phyloP scores from a whole-genome alignment of 1,140 invertebrate genomes.

The Euura saliciscinereae region DNA sequence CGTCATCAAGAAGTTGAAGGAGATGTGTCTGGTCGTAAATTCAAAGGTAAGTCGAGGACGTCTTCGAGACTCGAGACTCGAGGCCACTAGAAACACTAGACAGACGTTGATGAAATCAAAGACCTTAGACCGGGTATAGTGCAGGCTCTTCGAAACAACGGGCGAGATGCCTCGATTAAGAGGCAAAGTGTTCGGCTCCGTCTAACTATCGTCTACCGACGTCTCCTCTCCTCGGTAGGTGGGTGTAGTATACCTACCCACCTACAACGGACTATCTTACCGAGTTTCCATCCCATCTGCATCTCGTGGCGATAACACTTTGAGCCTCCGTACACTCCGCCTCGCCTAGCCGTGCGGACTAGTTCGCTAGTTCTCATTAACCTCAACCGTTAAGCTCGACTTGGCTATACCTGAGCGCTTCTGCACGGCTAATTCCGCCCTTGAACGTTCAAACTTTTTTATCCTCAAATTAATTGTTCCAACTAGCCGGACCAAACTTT shows the following conservation, averaged over 20 bases:
- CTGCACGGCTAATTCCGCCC: neutral
- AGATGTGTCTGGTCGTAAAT: slow-evolving; percentile 73
- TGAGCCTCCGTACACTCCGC: neutral
- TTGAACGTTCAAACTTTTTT: neutral
- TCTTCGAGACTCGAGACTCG: neutral
- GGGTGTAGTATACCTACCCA: too few relatives aligned
- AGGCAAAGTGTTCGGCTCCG: neutral
- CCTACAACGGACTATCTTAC: neutral
- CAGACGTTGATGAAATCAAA: neutral
- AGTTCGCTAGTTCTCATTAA: neutral
- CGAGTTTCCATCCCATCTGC: neutral
- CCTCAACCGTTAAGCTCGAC: neutral
- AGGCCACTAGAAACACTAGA: neutral
- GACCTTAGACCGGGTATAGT: too few relatives aligned
- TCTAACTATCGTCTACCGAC: neutral
- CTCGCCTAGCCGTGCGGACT: neutral
- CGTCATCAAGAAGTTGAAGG: slow-evolving; percentile 84
- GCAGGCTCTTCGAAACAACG: neutral
- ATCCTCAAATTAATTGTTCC: too few relatives aligned
- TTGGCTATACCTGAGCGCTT: neutral
- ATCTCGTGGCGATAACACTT: neutral
- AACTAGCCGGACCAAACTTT: too few relatives aligned
- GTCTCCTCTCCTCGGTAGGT: neutral
- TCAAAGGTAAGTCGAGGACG: slow-evolving; percentile 61
- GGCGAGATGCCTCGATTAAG: neutral